Conservation (phyloP, 1,140 invertebrate genomes). For the Nebria ingens region DNA sequence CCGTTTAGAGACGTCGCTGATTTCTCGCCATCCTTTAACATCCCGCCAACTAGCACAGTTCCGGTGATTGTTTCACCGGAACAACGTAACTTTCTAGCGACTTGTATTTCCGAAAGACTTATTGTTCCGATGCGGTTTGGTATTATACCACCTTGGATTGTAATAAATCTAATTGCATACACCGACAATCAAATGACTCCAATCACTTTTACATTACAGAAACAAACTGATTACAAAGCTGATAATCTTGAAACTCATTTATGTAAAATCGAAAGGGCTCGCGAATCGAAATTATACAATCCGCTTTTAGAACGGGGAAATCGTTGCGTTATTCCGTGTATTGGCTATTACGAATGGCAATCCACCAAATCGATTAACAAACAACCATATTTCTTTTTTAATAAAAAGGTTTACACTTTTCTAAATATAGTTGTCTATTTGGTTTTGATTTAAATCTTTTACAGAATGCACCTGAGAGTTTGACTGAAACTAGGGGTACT, state of each 20-base stretch:
- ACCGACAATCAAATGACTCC: too few species aligned
- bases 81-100: not conserved
- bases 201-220: not conserved
- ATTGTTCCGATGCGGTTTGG: not conserved
- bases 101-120: not conserved
- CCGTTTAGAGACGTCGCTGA: not conserved
- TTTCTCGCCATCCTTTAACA: not conserved
- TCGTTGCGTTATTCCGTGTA: conserved; percentile 64
- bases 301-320: conserved; percentile 52
- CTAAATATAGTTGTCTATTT: not conserved
- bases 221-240: not conserved
- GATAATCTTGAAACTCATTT: not conserved
- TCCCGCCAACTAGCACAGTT: not conserved
- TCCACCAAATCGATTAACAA: conserved; percentile 33
- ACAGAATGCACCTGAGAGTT: not conserved
- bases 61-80: not conserved
- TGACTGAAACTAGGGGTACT: not conserved
- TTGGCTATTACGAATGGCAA: conserved; percentile 85
- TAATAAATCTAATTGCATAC: too few species aligned
- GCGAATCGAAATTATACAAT: conserved; percentile 55
- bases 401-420: not conserved
- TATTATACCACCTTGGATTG: not conserved
- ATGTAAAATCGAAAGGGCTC: conserved; percentile 59
- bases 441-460: not conserved
- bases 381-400: not conserved